phyloP scores from a whole-genome alignment of 2,888 invertebrate species.

The Desoria tigrina region DNA sequence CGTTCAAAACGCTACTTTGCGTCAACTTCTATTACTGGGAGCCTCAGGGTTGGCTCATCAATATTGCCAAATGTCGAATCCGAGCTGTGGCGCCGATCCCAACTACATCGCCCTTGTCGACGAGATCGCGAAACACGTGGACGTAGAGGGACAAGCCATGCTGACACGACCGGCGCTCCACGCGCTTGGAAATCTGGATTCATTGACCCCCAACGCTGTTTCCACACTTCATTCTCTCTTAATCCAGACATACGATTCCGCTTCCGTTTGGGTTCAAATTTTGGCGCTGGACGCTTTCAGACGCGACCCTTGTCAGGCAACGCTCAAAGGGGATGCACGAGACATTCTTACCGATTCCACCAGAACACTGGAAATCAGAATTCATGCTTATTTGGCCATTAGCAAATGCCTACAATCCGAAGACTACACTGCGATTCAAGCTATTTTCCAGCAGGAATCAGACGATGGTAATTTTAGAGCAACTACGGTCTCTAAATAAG shows the following conservation, averaged over 20 bases:
- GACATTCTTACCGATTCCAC: slow-evolving; percentile 16
- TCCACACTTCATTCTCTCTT: slow-evolving; percentile 24
- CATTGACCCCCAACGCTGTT: slow-evolving; percentile 33
- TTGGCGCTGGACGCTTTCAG: slow-evolving; percentile 39
- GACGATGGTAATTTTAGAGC: too few species aligned
- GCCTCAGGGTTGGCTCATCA: slow-evolving; percentile 40
- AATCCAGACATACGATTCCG: background rate
- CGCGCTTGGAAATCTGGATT: slow-evolving; percentile 43
- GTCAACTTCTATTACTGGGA: slow-evolving; percentile 30
- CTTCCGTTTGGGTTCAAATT: slow-evolving; percentile 21
- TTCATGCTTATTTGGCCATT: slow-evolving; percentile 40
- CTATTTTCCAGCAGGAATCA: slow-evolving; percentile 13
- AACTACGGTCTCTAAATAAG: too few species aligned
- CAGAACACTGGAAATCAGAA: slow-evolving; percentile 27
- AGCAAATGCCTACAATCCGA: slow-evolving; percentile 28
- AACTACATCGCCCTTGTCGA: slow-evolving; percentile 31
- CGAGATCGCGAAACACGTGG: slow-evolving; percentile 26
- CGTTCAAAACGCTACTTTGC: too few species aligned
- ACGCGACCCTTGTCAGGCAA: slow-evolving; percentile 42
- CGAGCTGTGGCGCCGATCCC: slow-evolving; percentile 15
- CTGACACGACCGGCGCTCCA: slow-evolving; percentile 28
- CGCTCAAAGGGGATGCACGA: slow-evolving; percentile 28
- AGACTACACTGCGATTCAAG: slow-evolving; percentile 29
- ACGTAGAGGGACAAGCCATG: background rate
- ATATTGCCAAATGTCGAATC: slow-evolving; percentile 27